Percentiles rank a stretch among this genome's conserved stretches.
phyloP scores from a whole-genome alignment of 2,797 vertebrate genomes.

The Ptychobarbus kaznakovi region DNA sequence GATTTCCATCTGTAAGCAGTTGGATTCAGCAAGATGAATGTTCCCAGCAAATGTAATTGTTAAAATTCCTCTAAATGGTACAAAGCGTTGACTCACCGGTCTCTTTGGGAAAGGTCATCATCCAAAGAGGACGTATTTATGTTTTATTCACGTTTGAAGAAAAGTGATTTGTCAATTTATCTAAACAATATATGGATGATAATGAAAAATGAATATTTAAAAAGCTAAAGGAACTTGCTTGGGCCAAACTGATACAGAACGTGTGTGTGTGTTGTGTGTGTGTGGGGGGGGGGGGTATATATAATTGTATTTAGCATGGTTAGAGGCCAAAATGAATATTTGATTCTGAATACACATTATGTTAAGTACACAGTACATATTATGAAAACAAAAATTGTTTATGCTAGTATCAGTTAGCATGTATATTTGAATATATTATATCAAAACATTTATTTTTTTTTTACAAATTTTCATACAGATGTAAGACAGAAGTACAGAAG shows the following conservation, averaged over 20 bases:
- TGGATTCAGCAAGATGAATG: slow-evolving; percentile 21
- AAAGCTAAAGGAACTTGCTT: too few species aligned
- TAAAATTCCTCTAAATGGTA: neutral
- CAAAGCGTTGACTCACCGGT: slow-evolving; percentile 13
- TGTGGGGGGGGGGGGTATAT: too few species aligned
- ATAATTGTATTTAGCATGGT: too few species aligned
- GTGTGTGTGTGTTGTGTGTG: too few species aligned
- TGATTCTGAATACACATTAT: too few species aligned
- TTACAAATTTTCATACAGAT: neutral
- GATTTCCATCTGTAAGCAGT: slow-evolving; percentile 37
- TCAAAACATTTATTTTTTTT: too few species aligned
- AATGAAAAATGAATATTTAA: neutral
- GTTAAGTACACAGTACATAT: too few species aligned
- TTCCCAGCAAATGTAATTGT: slow-evolving; percentile 20
- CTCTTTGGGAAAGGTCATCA: slow-evolving; percentile 12
- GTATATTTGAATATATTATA: too few species aligned
- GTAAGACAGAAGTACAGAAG: neutral
- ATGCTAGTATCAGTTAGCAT: too few species aligned
- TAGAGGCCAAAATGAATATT: too few species aligned
- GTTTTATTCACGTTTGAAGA: neutral
- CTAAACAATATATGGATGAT: neutral
- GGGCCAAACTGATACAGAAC: too few species aligned
- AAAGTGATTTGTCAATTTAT: neutral
- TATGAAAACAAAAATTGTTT: too few species aligned
- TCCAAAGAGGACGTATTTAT: neutral